phyloP scores from a whole-genome alignment of 2,113 vertebrate species.

The Chionodraco myersi region DNA sequence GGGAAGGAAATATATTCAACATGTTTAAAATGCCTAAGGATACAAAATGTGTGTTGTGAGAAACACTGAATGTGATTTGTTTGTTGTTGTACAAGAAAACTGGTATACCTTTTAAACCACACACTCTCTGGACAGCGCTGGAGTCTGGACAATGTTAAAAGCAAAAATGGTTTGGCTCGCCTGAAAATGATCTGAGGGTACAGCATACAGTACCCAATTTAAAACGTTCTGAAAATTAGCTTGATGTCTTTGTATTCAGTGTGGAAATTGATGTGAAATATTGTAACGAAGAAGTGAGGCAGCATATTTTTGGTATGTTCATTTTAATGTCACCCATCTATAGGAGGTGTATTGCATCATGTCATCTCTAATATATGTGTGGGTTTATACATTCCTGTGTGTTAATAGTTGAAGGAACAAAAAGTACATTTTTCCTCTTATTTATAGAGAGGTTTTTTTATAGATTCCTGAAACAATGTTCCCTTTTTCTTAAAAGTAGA shows the following conservation, averaged over 20 bases:
- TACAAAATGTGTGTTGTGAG: neutral
- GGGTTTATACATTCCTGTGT: too few relatives aligned
- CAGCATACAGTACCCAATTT: neutral
- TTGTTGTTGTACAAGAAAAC: neutral
- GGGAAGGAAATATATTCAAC: neutral
- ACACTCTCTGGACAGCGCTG: neutral
- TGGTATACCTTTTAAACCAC: neutral
- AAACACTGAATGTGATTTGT: neutral
- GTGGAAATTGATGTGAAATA: too few relatives aligned
- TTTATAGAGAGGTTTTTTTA: too few relatives aligned
- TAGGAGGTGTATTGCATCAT: too few relatives aligned
- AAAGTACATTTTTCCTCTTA: too few relatives aligned
- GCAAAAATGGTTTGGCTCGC: neutral
- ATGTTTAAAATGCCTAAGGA: neutral
- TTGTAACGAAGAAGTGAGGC: too few relatives aligned
- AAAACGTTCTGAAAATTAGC: neutral
- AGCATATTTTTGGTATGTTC: too few relatives aligned
- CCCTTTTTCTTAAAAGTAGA: too few relatives aligned
- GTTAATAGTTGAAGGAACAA: too few relatives aligned
- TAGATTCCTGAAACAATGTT: too few relatives aligned
- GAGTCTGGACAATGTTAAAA: neutral
- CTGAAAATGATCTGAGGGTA: neutral
- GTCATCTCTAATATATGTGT: too few relatives aligned
- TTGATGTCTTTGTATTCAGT: constrained; percentile 18
- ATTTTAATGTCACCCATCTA: too few relatives aligned